Evolutionary conservation across 2,888 invertebrate genomes (phyloP), one percentile per base, ranked within the genome.

Genomic region (Erebia aethiops): DNA sequence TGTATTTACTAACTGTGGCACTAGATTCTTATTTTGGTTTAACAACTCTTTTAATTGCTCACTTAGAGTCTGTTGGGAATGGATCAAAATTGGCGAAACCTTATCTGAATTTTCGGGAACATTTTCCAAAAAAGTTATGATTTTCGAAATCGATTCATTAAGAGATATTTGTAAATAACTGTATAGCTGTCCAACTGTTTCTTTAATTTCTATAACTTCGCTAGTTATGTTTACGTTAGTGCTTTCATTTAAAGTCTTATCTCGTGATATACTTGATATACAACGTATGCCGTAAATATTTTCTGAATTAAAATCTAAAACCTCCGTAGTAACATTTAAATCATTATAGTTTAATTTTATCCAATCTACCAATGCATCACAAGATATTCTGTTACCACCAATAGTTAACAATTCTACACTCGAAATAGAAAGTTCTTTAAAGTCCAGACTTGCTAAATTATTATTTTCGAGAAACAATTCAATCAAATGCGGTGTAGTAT

Each of bases 211-310:
- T 43, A 43, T 70, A 1, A 61, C n/a, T 52, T 72, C 63, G 8
- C 26, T 67, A 16, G 63, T 72, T 3, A 41, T 8, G 52, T 72
- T 70, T 21, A 68, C 58, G 2, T 52, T 49, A 14, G 21, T 43
- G 57, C n/a, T 63, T 68, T 66, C 46, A 61, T 46, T 49, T 64
- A 52, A 2, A 61, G 8, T 51, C 65, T 26, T 21, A 11, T 46
- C 65, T 41, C 11, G 10, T 18, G 18, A 49, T 35, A 21, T 11
- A 70, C 41, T 51, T 57, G 66, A 62, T 66, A 26, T 71, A 26
- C 76, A 76, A 41, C 60, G 60, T 4, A 75, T 73, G 18, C 76
- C 76, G 26, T 73, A 21, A 26, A 76, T 63, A 68, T 76, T 76
- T 60, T 76, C 75, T 26, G 57, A 58, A 71, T 70, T 62, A 54